These are phyloP conservation scores for Ennomos quercinarius DNA, from an alignment of 2,888 invertebrate genomes.

Conservation along the genomic window DNA sequence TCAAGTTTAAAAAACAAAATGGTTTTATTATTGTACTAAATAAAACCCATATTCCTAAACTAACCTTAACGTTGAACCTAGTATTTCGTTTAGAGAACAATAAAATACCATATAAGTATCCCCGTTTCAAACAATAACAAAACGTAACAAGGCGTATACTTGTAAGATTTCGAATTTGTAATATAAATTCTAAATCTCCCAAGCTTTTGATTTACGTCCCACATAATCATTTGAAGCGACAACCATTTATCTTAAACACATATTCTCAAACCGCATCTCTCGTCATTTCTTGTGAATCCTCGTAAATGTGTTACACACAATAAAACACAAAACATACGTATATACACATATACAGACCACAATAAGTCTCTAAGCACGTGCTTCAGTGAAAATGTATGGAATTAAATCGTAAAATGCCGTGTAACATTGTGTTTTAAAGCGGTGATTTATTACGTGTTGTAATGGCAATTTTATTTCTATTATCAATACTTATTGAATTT, in stretches of 20 bases:
- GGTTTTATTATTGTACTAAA: too few species aligned
- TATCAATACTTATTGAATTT: too few species aligned
- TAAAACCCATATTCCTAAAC: too few species aligned
- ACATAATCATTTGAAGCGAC: conserved; percentile 25
- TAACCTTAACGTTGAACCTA: too few species aligned
- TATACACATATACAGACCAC: conserved; percentile 26
- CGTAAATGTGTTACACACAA: conserved; percentile 23
- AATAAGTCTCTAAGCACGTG: conserved; percentile 47
- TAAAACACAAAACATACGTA: conserved; percentile 22
- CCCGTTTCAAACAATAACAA: too few species aligned
- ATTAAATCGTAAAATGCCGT: conserved; percentile 56
- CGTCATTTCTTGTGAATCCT: conserved; percentile 16
- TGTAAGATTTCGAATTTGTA: conserved; percentile 4
- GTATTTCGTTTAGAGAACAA: too few species aligned
- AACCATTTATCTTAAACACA: conserved; percentile 27
- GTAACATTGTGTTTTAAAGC: conserved; percentile 50
- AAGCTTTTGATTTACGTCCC: conserved; percentile 14
- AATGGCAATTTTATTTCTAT: conserved; percentile 9
- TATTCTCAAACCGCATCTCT: conserved; percentile 26
- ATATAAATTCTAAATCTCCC: conserved; percentile 16
- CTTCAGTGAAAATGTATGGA: conserved; percentile 49
- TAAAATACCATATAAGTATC: too few species aligned
- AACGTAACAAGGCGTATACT: too few species aligned
- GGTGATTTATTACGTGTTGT: conserved; percentile 38
- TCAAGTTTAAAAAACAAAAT: too few species aligned